Conservation (phyloP, 2,888 invertebrate species). For the Stegana nigrithorax region DNA sequence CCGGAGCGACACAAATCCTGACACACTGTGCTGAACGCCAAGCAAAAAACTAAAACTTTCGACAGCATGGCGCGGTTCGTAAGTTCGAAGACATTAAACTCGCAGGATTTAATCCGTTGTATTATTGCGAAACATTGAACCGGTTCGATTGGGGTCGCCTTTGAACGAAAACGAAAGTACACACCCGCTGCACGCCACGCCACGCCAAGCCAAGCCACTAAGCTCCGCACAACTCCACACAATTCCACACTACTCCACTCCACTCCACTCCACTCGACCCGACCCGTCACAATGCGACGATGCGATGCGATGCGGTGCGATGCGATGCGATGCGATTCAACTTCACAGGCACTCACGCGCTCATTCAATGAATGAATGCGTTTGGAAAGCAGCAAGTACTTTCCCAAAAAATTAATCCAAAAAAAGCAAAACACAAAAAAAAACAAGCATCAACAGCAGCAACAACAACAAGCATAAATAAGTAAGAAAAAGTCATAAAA, state of each 20-base stretch:
- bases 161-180: constrained; percentile 49
- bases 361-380: neutral
- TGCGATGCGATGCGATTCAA: too few species aligned
- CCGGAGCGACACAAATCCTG: constrained; percentile 34
- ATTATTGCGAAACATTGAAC: constrained; percentile 38
- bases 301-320: too few species aligned
- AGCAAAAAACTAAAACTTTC: constrained; percentile 33
- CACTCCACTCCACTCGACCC: too few species aligned
- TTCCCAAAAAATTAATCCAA: constrained; percentile 4
- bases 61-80: neutral
- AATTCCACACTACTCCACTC: too few species aligned
- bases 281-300: too few species aligned
- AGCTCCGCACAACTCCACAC: too few species aligned
- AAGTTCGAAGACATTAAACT: neutral
- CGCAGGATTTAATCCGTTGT: neutral
- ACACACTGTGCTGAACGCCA: constrained; percentile 40
- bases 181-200: neutral
- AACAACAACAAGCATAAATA: too few species aligned
- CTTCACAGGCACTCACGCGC: too few species aligned
- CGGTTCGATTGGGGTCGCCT: constrained; percentile 41
- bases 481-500: too few species aligned
- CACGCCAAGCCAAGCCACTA: too few species aligned
- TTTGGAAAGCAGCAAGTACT: constrained; percentile 9
- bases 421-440: neutral
- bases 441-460: too few species aligned